Base-by-base conservation (phyloP, 2,113 vertebrate genomes). In the Nibea albiflora region DNA sequence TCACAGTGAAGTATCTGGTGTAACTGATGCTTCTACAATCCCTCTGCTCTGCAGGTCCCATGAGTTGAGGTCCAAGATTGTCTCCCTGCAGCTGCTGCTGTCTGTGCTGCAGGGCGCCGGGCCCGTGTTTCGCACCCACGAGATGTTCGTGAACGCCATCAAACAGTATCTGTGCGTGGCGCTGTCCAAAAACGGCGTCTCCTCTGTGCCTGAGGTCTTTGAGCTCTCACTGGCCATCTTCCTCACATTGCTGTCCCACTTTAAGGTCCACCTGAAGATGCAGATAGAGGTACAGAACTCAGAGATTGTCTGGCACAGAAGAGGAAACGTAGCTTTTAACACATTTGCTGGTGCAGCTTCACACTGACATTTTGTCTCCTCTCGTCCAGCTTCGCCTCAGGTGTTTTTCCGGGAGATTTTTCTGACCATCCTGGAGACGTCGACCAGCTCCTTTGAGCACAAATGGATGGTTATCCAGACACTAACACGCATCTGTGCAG, bases 381-480 rank as follows among this genome's bases (percentile, higher is more conserved):
- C 19, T 60, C 14, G 5, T 66, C 49, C 12, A 3, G n/a, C 19
- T 4, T 47, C 14, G 1, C 49, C 19, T 52, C 66, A 99, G 98
- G 97, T 99, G 22, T 99, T 99, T 94, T 99, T 99, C 93, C 96
- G 98, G 90, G 98, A 99, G 92, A 99, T 99, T 77, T 99, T 99
- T 91, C 92, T 99, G 80, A 99, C 98, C 90, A 99, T 99, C 90
- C 92, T 99, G 85, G 98, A 99, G 91, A 99, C 98, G 1, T 96
- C 98, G 11, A 96, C 97, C 57, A 99, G 98, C 94, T 98, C 98
- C 47, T 99, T 99, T 80, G 98, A 99, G 84, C 98, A 99, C 93
- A 98, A 99, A 84, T 99, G 98, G 98, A 99, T 99, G 98, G 98
- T 99, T 61, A 99, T 99, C 88, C 98, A 99, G 94, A 98, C 98